These are phyloP conservation scores for Heterodera carotae DNA, from an alignment of 1,140 invertebrate genomes.

Conservation along the genomic window DNA sequence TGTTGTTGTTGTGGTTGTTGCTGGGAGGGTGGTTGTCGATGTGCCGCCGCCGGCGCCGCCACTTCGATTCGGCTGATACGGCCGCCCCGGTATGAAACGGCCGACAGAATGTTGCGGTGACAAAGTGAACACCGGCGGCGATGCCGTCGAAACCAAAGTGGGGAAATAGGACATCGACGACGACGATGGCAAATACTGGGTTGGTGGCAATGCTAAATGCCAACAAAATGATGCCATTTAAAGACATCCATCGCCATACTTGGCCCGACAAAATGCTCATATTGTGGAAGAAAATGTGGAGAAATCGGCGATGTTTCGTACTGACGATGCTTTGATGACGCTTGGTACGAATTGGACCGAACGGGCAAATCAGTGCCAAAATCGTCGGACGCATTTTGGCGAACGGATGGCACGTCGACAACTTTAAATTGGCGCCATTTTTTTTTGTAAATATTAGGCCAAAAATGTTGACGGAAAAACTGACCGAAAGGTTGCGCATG, in stretches of 20 bases:
- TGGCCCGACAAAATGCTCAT: not conserved
- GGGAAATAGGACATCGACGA: conserved; percentile 9
- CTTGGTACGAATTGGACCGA: not conserved
- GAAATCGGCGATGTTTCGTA: conserved; percentile 16
- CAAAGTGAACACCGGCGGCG: conserved; percentile 7
- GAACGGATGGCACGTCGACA: too few relatives aligned
- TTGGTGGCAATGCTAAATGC: conserved; percentile 7
- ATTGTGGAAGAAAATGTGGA: not conserved
- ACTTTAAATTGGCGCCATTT: too few relatives aligned
- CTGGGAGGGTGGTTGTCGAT: conserved; percentile 14
- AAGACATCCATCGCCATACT: conserved; percentile 1
- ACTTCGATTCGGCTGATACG: not conserved
- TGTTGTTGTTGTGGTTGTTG: not conserved
- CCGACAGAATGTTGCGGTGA: conserved; percentile 5
- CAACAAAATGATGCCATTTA: not conserved
- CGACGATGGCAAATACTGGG: not conserved
- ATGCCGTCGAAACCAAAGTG: not conserved
- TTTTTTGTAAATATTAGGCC: too few relatives aligned
- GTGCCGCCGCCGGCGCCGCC: not conserved
- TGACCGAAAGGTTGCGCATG: not conserved
- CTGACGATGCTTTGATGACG: not conserved
- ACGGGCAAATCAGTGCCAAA: not conserved
- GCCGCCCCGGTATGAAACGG: conserved; percentile 23
- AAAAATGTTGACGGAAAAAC: not conserved
- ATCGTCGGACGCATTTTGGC: not conserved